These are phyloP conservation scores for Ormyrus nitidulus DNA, from an alignment of 2,888 invertebrate genomes.

Conservation along the genomic window DNA sequence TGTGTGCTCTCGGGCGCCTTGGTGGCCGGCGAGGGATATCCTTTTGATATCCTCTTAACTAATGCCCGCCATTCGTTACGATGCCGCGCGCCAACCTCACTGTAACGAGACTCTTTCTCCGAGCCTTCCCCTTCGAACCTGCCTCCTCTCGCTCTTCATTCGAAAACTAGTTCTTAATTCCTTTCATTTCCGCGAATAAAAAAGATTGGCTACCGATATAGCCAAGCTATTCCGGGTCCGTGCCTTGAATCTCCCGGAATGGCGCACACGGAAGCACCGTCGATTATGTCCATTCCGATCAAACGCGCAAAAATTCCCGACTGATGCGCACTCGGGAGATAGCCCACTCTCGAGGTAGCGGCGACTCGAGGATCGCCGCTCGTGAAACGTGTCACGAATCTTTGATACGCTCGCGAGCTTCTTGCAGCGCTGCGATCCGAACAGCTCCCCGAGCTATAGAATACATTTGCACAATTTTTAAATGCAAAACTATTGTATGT, in stretches of 20 bases:
- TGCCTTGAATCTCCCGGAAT: conserved; percentile 24
- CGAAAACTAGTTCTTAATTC: neutral
- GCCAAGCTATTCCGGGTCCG: neutral
- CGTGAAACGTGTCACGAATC: conserved; percentile 57
- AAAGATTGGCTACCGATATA: neutral
- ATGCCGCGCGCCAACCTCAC: conserved; percentile 63
- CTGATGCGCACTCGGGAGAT: conserved; percentile 54
- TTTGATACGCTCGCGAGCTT: conserved; percentile 43
- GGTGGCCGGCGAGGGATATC: conserved; percentile 74
- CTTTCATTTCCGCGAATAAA: neutral
- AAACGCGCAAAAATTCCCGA: conserved; percentile 21
- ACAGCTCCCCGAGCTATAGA: neutral
- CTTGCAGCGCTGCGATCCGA: conserved; percentile 4
- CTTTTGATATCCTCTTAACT: conserved; percentile 76
- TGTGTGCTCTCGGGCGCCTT: conserved; percentile 63
- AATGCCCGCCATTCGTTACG: conserved; percentile 74
- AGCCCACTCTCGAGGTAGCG: conserved; percentile 29
- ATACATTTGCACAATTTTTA: conserved; percentile 14
- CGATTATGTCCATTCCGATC: conserved; percentile 11
- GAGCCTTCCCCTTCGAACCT: conserved; percentile 45
- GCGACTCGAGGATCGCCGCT: conserved; percentile 23
- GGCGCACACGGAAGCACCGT: conserved; percentile 17
- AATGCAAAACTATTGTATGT: neutral
- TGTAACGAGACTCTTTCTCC: conserved; percentile 64
- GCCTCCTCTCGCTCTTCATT: neutral